Percentiles rank a stretch among this genome's conserved stretches.
phyloP scores from a whole-genome alignment of 1,140 invertebrate species.

The Ectropis grisescens region DNA sequence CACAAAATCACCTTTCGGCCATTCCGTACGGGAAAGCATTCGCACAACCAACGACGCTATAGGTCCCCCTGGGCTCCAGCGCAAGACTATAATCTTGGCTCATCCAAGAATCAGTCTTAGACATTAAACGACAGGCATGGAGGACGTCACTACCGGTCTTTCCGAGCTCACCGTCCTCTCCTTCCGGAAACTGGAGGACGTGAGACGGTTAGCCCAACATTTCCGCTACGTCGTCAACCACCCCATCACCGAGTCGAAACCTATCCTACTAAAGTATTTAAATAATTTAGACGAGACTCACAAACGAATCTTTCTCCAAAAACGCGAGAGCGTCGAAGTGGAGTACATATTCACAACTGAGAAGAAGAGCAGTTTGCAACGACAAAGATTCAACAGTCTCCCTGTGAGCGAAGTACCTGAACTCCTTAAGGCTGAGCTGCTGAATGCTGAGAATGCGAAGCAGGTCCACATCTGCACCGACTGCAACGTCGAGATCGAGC shows the following conservation, averaged over 20 bases:
- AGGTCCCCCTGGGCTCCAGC: too few species aligned
- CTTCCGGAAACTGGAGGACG: slow-evolving; percentile 47
- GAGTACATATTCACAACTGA: slow-evolving; percentile 62
- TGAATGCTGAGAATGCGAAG: slow-evolving; percentile 35
- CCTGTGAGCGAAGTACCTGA: slow-evolving; percentile 57
- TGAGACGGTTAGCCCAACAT: slow-evolving; percentile 41
- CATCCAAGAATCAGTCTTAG: too few species aligned
- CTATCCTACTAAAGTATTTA: slow-evolving; percentile 30
- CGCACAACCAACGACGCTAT: not conserved
- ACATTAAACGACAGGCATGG: slow-evolving; percentile 18
- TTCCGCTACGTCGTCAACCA: slow-evolving; percentile 46
- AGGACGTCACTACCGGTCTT: slow-evolving; percentile 27
- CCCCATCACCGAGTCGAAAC: slow-evolving; percentile 30
- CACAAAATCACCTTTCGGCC: slow-evolving; percentile 9
- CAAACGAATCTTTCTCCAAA: slow-evolving; percentile 36
- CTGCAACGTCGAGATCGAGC: slow-evolving; percentile 49
- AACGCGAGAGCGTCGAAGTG: slow-evolving; percentile 46
- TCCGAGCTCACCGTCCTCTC: slow-evolving; percentile 39
- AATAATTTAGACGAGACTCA: slow-evolving; percentile 40
- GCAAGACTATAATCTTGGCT: slow-evolving; percentile 1
- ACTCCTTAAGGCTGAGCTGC: slow-evolving; percentile 42
- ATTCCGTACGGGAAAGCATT: slow-evolving; percentile 38
- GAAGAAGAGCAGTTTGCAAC: slow-evolving; percentile 50
- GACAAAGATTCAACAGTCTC: slow-evolving; percentile 56
- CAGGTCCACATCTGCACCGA: slow-evolving; percentile 59